phyloP scores from a whole-genome alignment of 1,140 invertebrate species.

The Drosophila nannoptera region DNA sequence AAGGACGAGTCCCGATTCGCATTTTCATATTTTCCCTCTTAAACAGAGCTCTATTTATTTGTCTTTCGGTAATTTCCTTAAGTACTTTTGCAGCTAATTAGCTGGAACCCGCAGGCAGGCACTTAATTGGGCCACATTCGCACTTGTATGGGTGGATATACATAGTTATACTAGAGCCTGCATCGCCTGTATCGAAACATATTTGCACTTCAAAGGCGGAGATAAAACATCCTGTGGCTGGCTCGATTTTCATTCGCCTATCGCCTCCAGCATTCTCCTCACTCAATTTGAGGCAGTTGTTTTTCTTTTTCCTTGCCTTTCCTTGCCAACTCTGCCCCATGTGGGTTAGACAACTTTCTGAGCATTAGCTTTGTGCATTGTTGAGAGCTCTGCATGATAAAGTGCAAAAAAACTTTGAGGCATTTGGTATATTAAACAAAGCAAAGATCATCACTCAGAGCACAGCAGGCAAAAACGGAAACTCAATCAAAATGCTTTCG shows the following conservation, averaged over 20 bases:
- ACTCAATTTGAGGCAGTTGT: constrained; percentile 13
- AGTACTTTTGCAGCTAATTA: constrained; percentile 11
- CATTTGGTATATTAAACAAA: constrained; percentile 46
- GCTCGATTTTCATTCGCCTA: constrained; percentile 14
- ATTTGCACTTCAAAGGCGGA: constrained; percentile 26
- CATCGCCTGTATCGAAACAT: constrained; percentile 32
- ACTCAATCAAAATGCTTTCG: too few relatives aligned
- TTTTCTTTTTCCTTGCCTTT: constrained; percentile 1
- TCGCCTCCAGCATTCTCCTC: constrained; percentile 5
- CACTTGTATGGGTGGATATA: not conserved
- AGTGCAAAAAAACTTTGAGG: constrained; percentile 33
- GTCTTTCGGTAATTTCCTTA: constrained; percentile 42
- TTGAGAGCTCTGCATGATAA: constrained; percentile 19
- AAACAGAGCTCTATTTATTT: constrained; percentile 43
- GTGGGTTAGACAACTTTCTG: not conserved
- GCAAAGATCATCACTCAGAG: constrained; percentile 18
- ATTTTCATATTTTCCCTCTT: constrained; percentile 18
- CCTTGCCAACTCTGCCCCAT: not conserved
- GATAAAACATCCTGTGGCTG: constrained; percentile 5
- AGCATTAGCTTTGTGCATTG: constrained; percentile 17
- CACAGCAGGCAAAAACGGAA: not conserved
- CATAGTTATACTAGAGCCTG: not conserved
- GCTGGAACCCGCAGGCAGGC: not conserved
- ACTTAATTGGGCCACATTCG: constrained; percentile 37
- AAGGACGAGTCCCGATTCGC: not conserved